Percentiles rank a stretch among this genome's conserved stretches.
Evolutionary conservation across 2,888 invertebrate genomes (phyloP).

Genomic region (Tipula helvola): DNA sequence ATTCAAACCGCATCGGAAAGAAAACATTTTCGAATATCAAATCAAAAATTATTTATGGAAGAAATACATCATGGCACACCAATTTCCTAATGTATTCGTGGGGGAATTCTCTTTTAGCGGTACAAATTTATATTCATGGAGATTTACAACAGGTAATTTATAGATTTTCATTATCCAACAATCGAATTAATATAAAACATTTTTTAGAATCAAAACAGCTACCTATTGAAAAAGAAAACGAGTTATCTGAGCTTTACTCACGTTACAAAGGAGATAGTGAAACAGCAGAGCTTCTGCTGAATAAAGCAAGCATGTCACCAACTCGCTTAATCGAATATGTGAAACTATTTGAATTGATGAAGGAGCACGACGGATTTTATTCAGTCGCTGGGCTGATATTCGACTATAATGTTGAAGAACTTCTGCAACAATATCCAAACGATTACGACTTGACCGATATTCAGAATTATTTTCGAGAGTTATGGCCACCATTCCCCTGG

Average conservation of each 20-base stretch:
- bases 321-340: not conserved
- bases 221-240: not conserved
- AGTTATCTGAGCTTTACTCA: not conserved
- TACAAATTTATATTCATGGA: not conserved
- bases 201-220: not conserved
- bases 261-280: not conserved
- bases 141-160: not conserved
- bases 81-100: not conserved
- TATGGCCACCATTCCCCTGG: not conserved
- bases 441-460: not conserved
- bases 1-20: not conserved
- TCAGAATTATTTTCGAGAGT: not conserved
- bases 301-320: not conserved
- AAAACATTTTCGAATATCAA: not conserved
- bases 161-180: not conserved
- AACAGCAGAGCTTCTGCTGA: not conserved
- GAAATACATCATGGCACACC: not conserved
- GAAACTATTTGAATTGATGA: not conserved
- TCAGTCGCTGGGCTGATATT: not conserved
- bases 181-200: not conserved
- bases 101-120: not conserved
- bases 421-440: not conserved
- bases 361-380: not conserved
- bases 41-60: not conserved
- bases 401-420: not conserved